Conservation (phyloP, 2,797 vertebrate genomes). For the Sebastes nivosus region DNA sequence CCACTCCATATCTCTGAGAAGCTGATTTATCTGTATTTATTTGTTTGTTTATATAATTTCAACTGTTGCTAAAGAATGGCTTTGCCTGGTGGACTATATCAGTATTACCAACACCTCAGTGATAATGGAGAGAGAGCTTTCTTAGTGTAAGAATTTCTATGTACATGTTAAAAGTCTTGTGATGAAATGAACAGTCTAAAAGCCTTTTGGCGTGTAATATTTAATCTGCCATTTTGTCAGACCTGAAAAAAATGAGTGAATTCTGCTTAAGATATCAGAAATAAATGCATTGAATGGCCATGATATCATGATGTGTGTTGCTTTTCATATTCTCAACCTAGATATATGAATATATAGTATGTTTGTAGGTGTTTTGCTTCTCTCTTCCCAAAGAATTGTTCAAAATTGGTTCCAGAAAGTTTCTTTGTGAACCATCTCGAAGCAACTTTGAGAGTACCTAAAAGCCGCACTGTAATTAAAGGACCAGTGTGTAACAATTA, state of each 20-base stretch:
- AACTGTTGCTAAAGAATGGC: conserved; percentile 68
- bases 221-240: conserved; percentile 83
- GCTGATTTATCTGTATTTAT: conserved; percentile 38
- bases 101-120: conserved; percentile 71
- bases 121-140: conserved; percentile 45
- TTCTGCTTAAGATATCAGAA: conserved; percentile 81
- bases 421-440: not conserved
- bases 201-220: conserved; percentile 77
- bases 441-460: not conserved
- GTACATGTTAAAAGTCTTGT: conserved; percentile 88
- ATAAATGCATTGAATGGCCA: conserved; percentile 77
- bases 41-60: conserved; percentile 51
- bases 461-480: too few species aligned
- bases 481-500: too few species aligned
- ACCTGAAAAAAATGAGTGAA: conserved; percentile 75
- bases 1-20: conserved; percentile 40
- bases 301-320: conserved; percentile 31
- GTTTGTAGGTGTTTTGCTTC: not conserved
- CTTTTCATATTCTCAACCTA: conserved; percentile 1
- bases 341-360: not conserved
- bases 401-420: not conserved
- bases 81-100: conserved; percentile 79
- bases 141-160: conserved; percentile 82
- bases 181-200: conserved; percentile 82
- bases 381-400: not conserved